Conservation (phyloP, 2,888 invertebrate species). For the Tetragnatha montana region DNA sequence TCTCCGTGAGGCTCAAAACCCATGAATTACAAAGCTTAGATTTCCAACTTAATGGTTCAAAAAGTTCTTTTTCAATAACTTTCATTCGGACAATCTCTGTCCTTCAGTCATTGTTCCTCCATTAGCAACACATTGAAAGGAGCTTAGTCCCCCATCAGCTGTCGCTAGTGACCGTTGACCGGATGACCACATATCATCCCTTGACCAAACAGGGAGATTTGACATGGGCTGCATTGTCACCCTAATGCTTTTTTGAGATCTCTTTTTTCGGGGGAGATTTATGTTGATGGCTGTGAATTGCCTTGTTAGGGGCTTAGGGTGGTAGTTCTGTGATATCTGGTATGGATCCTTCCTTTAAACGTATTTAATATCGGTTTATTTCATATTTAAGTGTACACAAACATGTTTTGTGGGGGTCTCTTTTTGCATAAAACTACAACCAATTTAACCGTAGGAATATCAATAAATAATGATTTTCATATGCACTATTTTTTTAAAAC, state of each 20-base stretch:
- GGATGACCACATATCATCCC: constrained; percentile 14
- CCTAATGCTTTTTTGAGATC: background rate
- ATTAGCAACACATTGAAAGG: background rate
- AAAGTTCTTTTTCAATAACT: background rate
- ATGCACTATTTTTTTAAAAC: no score
- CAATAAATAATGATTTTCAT: no score
- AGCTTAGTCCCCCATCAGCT: background rate
- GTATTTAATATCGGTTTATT: no score
- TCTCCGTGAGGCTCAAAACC: background rate
- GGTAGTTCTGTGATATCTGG: no score
- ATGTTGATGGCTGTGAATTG: no score
- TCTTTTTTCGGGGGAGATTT: background rate
- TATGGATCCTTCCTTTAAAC: no score
- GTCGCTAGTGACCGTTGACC: background rate
- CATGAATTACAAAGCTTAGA: background rate
- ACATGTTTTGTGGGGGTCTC: no score
- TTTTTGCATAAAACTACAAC: no score
- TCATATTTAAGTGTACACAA: no score
- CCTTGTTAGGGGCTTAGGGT: no score
- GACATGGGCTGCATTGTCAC: background rate
- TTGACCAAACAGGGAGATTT: background rate
- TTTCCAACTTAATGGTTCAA: background rate
- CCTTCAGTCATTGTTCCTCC: background rate
- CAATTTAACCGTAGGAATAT: no score
- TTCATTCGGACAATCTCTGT: background rate